Conservation (phyloP, 1,140 invertebrate species). For the roundworm (Caenorhabditis elegans) region WBcel235 BX284604.4:11091001-11091500, state of each 20-base stretch:
- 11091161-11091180: constrained; percentile 12
- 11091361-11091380: not conserved
- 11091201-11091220: constrained; percentile 9
- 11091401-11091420: not conserved
- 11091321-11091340: not conserved
- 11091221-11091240: constrained; percentile 1
- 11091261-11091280: not conserved
- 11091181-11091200: constrained; percentile 21
- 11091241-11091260: constrained; percentile 13
- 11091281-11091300: not conserved
- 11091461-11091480: no score
- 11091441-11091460: no score
- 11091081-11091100: no score
- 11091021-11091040: not conserved
- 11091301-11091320: not conserved
- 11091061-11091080: constrained; percentile 18
- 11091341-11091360: not conserved
- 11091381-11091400: not conserved
- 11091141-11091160: not conserved
- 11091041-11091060: not conserved
- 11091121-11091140: no score
- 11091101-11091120: no score
- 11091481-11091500: no score
- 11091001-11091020: not conserved
- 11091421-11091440: not conserved